A percentile compares a stretch with the other conserved stretches of the same genome.
These are phyloP conservation scores for Lepilemur septentrionalis DNA, from an alignment of 2,797 vertebrate species.

Conservation along the genomic window DNA sequence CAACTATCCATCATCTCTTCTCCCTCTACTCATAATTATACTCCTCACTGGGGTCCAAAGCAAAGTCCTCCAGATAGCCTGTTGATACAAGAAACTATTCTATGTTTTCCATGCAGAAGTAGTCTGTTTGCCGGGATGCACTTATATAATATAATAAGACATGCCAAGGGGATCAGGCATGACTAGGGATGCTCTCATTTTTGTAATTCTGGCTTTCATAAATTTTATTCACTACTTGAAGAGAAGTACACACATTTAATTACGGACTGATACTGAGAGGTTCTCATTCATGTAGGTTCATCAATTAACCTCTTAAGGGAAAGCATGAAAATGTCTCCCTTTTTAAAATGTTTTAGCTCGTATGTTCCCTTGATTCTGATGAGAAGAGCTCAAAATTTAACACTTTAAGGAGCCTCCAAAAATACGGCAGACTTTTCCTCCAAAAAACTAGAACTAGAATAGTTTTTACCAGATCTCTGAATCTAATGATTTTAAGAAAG, in stretches of 20 bases:
- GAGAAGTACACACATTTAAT: not conserved
- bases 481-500: not conserved
- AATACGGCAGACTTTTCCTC: not conserved
- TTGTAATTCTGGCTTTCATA: not conserved
- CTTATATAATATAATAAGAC: not conserved
- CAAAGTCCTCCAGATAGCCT: not conserved
- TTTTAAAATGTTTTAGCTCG: not conserved
- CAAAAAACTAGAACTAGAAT: not conserved
- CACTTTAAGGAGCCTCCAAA: not conserved
- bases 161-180: not conserved
- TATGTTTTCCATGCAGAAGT: not conserved
- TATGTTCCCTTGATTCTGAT: not conserved
- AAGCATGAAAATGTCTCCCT: not conserved
- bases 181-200: not conserved
- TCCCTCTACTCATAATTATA: not conserved
- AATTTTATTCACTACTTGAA: not conserved
- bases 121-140: not conserved
- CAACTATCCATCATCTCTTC: not conserved
- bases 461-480: not conserved
- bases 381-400: not conserved
- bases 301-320: not conserved
- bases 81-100: not conserved
- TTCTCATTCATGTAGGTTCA: not conserved
- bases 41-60: not conserved
- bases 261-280: not conserved